Evolutionary conservation across 53 echinoderm and acorn worm species (phyloP), one percentile per base, ranked within the genome.

Genomic region (Patiria pectinifera): DNA sequence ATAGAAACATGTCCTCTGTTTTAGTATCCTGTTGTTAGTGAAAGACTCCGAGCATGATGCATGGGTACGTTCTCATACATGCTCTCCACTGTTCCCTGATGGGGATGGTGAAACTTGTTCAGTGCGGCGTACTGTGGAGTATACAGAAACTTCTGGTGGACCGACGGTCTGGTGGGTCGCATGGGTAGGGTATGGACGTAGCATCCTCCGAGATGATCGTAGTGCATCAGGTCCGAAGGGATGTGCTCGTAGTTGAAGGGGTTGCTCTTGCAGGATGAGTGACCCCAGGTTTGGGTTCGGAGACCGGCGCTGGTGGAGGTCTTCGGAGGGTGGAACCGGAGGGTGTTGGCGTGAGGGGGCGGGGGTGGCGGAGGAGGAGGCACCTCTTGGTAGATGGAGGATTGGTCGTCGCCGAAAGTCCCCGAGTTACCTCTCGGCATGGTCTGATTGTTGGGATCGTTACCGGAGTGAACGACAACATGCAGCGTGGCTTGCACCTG

Each of bases 401-500:
- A 85, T 22, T 84, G 82, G 75, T 93, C 91, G 35, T 91, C 83
- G 9, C 61, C 69, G 35, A 83, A 86, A 66, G 87, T 87, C 16
- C 49, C 75, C 14, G 91, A 82, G 85, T 71, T 91, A 10, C 85
- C 85, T 80, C 80, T 78, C 46, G 25, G 59, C 48, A 76, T 84
- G 60, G 84, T 93, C 70, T 85, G 85, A 25, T 92, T 45, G 21
- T 83, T 75, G 35, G 92, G 61, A 47, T 96, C 83, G 62, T 97
- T 97, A 3, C 95, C 93, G 25, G 97, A 97, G 82, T 97, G 97
- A 11, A 97, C 96, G 47, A 97, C 97, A 2, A 97, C 96, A 21
- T 97, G 97, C 24, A 97, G 91, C 6, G 97, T 97, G 5, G 97
- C 97, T 76, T 97, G 95, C 46, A 95, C 95, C 71, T 95, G 96